Conservation (phyloP, 2,797 vertebrate genomes). For the Acipenser ruthenus region DNA sequence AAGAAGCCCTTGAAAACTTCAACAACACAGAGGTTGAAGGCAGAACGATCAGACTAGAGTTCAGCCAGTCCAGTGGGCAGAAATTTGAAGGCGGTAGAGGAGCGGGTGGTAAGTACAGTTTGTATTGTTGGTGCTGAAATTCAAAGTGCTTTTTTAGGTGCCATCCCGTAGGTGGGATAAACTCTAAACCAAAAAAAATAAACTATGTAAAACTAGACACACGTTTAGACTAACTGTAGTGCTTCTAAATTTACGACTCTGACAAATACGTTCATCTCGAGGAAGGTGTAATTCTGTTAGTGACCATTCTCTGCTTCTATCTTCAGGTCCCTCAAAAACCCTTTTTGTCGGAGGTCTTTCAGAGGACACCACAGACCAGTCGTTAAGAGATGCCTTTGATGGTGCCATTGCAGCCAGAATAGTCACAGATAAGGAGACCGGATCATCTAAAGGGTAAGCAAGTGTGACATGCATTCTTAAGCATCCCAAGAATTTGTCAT, state of each 20-base stretch:
- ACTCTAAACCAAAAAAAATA: no score
- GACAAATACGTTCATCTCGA: neutral
- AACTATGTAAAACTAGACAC: no score
- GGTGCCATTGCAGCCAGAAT: slow-evolving; percentile 77
- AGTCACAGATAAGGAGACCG: slow-evolving; percentile 86
- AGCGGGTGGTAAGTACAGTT: slow-evolving; percentile 56
- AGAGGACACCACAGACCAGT: slow-evolving; percentile 88
- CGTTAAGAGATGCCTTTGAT: slow-evolving; percentile 79
- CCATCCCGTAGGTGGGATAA: no score
- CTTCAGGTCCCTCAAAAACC: slow-evolving; percentile 78
- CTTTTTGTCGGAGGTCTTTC: slow-evolving; percentile 90
- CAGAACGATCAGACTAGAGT: slow-evolving; percentile 78
- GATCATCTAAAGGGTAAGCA: slow-evolving; percentile 84
- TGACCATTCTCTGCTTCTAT: no score
- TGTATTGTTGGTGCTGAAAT: no score
- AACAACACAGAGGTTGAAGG: slow-evolving; percentile 93
- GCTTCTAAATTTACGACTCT: no score
- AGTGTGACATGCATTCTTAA: no score
- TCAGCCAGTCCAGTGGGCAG: slow-evolving; percentile 47
- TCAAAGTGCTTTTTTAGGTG: no score
- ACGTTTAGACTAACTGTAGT: no score
- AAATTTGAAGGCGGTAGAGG: slow-evolving; percentile 53
- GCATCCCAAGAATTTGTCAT: no score
- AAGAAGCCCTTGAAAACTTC: slow-evolving; percentile 75
- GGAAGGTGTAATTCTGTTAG: neutral